Conservation (phyloP, 2,113 vertebrate genomes). For the Bubalus kerabau region DNA sequence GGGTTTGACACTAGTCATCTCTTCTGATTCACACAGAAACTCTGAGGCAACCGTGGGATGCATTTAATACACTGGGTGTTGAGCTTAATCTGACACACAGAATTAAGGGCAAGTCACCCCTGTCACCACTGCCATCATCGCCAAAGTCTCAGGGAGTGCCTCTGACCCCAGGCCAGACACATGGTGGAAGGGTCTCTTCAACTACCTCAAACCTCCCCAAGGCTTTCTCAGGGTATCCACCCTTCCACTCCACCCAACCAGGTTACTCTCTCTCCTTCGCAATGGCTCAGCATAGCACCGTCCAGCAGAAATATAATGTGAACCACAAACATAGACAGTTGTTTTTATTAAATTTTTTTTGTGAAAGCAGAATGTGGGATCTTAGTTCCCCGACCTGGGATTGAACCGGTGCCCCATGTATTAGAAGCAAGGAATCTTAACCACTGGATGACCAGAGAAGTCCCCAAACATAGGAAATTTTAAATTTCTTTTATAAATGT, state of each 20-base stretch:
- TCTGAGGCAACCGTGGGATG: slow-evolving; percentile 51
- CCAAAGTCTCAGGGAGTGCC: background rate
- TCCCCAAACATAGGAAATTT: background rate
- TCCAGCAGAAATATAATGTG: background rate
- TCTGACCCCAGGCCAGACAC: background rate
- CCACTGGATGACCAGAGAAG: background rate
- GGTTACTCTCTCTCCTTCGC: background rate
- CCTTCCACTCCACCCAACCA: background rate
- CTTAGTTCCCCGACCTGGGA: background rate
- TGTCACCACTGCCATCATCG: background rate
- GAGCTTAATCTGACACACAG: slow-evolving; percentile 65
- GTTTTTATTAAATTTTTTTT: background rate
- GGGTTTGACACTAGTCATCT: slow-evolving; percentile 76
- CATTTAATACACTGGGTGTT: slow-evolving; percentile 51
- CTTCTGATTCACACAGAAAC: slow-evolving; percentile 76
- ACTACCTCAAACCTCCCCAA: background rate
- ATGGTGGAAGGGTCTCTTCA: background rate
- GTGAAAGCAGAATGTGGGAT: background rate
- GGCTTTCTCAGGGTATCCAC: background rate
- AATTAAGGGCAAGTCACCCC: background rate
- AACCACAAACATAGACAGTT: background rate
- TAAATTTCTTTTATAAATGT: background rate
- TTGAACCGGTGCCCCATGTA: background rate
- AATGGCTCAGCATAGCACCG: background rate
- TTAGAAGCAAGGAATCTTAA: background rate